Evolutionary conservation across 2,797 vertebrate species (phyloP), one percentile per base, ranked within the genome.

Genomic region (Periparus ater): DNA sequence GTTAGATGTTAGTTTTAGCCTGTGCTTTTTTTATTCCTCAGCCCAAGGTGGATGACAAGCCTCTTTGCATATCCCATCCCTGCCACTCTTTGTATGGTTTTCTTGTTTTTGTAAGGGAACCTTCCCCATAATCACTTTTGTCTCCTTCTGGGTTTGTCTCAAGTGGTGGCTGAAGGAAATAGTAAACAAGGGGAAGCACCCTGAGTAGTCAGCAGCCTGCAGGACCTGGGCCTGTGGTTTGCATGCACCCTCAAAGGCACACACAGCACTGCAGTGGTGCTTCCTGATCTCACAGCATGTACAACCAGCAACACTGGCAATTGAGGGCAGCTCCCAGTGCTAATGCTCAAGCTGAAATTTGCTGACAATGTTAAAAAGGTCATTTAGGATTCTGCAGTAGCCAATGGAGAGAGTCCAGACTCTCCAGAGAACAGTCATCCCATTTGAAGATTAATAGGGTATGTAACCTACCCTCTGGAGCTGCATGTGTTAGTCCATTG

Each of bases 281-380:
- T 72, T 75, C 57, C 51, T 67, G 22, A 11, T 60, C 32, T 53
- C 38, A 53, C 73, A 72, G 29, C 20, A 3, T 0, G 2, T 1
- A 2, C 42, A 55, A 10, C 12, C 63, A 66, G n/a, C 54, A 62
- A 0, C 0, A 0, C 20, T 40, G 48, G 54, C 38, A 45, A 10
- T 1, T 75, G 47, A 71, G 45, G 13, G 50, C 53, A 89, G 42
- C 15, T 78, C 34, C 36, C n/a, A 30, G 44, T 20, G 54, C 50
- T 81, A 34, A 30, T 67, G 32, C 19, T 57, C 14, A 57, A 53
- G 34, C 13, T 71, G 61, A 71, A 53, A 55, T 55, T 60, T 94
- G 76, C 61, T 86, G 88, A 44, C 65, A 66, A 19, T 29, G 36
- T 83, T 63, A 32, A 80, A 93, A 75, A 4, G 45, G 36, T 36